Percentiles rank a stretch among this genome's conserved stretches.
These are phyloP conservation scores for Agrochola lychnidis DNA, from an alignment of 2,888 invertebrate genomes.

Conservation along the genomic window DNA sequence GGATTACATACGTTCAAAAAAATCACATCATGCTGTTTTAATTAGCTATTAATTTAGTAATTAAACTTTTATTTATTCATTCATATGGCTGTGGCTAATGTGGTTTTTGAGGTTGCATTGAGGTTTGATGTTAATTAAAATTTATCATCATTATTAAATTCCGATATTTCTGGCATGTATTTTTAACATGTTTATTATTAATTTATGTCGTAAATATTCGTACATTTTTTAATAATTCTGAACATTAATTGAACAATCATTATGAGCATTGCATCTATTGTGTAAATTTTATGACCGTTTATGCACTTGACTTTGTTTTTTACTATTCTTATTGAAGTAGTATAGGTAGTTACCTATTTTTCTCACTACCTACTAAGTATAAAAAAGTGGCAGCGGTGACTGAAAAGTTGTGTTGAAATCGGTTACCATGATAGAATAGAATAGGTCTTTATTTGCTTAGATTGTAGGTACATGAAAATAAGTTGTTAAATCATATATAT, in stretches of 20 bases:
- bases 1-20: not conserved
- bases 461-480: too few relatives aligned
- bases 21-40: not conserved
- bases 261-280: not conserved
- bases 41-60: not conserved
- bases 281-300: not conserved
- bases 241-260: not conserved
- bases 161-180: not conserved
- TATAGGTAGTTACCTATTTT: not conserved
- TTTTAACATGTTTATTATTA: not conserved
- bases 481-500: too few relatives aligned
- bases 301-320: not conserved
- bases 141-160: constrained; percentile 3
- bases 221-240: not conserved
- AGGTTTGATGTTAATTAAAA: constrained; percentile 33
- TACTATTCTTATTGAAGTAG: too few relatives aligned
- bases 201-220: not conserved
- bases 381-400: not conserved
- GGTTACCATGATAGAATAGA: too few relatives aligned
- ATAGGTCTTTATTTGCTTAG: too few relatives aligned
- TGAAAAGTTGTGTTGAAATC: not conserved
- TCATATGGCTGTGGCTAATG: constrained; percentile 1
- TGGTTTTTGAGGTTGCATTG: not conserved
- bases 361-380: too few relatives aligned
- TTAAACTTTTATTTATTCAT: constrained; percentile 12